Evolutionary conservation across 2,888 invertebrate genomes (phyloP), one percentile per base, ranked within the genome.

Genomic region (Platerodrilus igneus): DNA sequence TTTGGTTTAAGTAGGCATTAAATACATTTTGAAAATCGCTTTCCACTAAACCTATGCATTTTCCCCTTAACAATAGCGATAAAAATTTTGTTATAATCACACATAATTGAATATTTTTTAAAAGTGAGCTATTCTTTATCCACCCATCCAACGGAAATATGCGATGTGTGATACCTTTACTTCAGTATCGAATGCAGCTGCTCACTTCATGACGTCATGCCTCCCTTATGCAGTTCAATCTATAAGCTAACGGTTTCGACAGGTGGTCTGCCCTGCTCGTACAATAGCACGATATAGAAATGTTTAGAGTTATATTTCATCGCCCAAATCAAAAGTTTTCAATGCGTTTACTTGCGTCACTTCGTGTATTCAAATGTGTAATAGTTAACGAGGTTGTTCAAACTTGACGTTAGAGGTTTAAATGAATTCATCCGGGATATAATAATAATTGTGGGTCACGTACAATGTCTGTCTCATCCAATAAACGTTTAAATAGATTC

Each of bases 371-470:
- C 14, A 4, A 8, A 6, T 28, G 4, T 3, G 5, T n/a, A 11
- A 25, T 13, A 25, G 11, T 25, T 25, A 13, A 13, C 28, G 13
- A 15, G 4, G 3, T 3, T 25, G 20, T 15, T 26, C 23, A 19
- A 18, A 32, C 28, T 9, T 10, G 21, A 31, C 23, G 18, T 14
- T 13, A 14, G 26, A 8, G 20, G 18, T 38, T 36, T 50, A 50
- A 55, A 55, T 55, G 51, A 53, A 52, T 46, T 46, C 54, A 56
- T 56, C 56, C 56, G 54, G 56, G 56, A 56, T 56, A 51, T 48
- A 45, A 51, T n/a, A n/a, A n/a, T 52, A 52, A 56, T 55, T 53
- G 48, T 52, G 43, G 47, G 45, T 53, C 50, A 53, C 50, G 51
- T 53, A 53, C 49, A 47, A 46, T 43, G 45, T 48, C 53, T 52